Evolutionary conservation across 2,888 invertebrate species (phyloP).

Genomic region (Parascotia fuliginaria): DNA sequence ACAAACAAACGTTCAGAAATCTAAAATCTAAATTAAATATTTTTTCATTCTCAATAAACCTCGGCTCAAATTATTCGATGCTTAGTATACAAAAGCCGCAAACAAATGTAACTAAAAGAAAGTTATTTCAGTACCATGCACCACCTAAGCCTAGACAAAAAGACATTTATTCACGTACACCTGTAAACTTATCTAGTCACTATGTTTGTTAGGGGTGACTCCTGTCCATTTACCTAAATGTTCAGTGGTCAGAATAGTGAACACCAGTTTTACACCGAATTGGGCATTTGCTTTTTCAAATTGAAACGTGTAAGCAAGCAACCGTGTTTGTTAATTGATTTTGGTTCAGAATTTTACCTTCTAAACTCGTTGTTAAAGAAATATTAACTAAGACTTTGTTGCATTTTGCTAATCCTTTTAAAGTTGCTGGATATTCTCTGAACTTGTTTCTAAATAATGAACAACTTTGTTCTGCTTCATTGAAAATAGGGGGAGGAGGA

Average conservation of each 20-base stretch:
- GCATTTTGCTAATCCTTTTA: background rate
- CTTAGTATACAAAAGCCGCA: slow-evolving; percentile 19
- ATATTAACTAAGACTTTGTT: background rate
- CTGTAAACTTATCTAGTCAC: slow-evolving; percentile 29
- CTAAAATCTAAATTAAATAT: too few species aligned
- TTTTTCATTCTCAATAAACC: too few species aligned
- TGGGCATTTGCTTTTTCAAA: slow-evolving; percentile 26
- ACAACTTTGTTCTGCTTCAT: background rate
- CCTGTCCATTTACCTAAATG: slow-evolving; percentile 19
- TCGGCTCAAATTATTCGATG: slow-evolving; percentile 18
- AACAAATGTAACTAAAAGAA: slow-evolving; percentile 36
- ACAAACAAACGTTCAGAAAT: background rate
- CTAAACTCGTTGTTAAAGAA: background rate
- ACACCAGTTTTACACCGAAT: slow-evolving; percentile 35
- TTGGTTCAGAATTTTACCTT: slow-evolving; percentile 1
- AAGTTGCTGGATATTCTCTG: background rate
- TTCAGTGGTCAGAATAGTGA: slow-evolving; percentile 40
- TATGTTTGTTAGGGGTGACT: slow-evolving; percentile 31
- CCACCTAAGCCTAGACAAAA: slow-evolving; percentile 40
- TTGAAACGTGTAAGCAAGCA: slow-evolving; percentile 19
- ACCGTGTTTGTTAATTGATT: slow-evolving; percentile 10
- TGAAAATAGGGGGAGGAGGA: too few species aligned
- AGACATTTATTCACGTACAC: slow-evolving; percentile 28
- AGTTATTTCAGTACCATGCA: slow-evolving; percentile 44
- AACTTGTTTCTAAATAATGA: background rate